phyloP scores from a whole-genome alignment of 2,797 vertebrate genomes.

The Oryzias sinensis region DNA sequence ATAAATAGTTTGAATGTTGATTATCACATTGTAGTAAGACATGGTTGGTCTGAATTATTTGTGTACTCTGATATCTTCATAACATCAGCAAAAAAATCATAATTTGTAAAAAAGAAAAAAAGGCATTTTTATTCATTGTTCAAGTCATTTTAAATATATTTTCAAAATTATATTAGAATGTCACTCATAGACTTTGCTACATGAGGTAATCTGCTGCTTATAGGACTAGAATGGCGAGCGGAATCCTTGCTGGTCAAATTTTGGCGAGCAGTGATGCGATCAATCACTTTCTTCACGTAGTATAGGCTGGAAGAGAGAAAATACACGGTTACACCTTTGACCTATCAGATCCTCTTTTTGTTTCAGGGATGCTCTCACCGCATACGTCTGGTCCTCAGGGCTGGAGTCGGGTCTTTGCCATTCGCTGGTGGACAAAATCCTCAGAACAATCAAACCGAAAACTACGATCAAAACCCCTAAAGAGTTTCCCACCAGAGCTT shows the following conservation, averaged over 20 bases:
- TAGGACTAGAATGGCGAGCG: constrained; percentile 18
- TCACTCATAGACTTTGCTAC: constrained; percentile 4
- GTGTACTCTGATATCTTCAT: too few species aligned
- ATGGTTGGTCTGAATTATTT: too few species aligned
- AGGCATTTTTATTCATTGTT: constrained; percentile 19
- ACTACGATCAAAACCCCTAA: constrained; percentile 83
- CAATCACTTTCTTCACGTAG: constrained; percentile 68
- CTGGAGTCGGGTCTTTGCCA: constrained; percentile 84
- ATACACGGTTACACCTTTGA: not conserved
- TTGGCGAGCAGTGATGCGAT: constrained; percentile 3
- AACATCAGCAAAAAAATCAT: too few species aligned
- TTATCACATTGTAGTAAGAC: too few species aligned
- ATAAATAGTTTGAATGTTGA: too few species aligned
- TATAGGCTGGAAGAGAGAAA: constrained; percentile 63
- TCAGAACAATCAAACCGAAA: constrained; percentile 84
- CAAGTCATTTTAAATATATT: constrained; percentile 38
- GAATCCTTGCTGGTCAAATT: not conserved
- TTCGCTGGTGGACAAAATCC: constrained; percentile 78
- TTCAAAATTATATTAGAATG: constrained; percentile 43
- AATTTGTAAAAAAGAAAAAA: not conserved
- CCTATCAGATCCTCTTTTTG: constrained; percentile 3
- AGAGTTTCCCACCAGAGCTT: constrained; percentile 84
- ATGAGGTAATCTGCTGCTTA: not conserved
- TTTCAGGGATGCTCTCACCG: constrained; percentile 58
- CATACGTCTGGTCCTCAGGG: constrained; percentile 51